Base-by-base conservation (phyloP, 2,888 invertebrate genomes). In the Ligdia adustata region DNA sequence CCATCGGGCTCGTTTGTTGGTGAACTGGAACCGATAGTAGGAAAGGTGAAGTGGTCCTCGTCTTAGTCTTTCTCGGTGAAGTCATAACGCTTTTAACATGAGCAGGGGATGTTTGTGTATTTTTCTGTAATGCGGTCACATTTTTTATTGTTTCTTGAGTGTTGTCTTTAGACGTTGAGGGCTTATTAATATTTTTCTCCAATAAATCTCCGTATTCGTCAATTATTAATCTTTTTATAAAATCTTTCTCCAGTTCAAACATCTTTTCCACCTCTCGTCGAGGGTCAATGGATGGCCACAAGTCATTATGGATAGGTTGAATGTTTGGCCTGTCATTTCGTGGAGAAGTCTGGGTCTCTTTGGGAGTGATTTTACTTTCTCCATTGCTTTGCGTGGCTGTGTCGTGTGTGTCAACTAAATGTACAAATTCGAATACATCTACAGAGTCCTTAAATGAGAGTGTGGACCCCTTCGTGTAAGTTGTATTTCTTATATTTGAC, bases 291-390 rank as follows among this genome's bases (percentile, higher is more conserved):
- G 76, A 60, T 6, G 84, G 69, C 85, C 86, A 83, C 11, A 88
- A 58, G 44, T 87, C 80, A 42, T 89, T 89, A 42, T 79, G 82
- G 50, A 87, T 88, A 1, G 85, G 81, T 54, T 82, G 75, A 43
- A 83, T 62, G 41, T 62, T 75, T 13, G 55, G 26, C 41, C 26
- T 72, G 9, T 79, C 81, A 42, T 60, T 69, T 55, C 69, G 72
- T 0, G 90, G 86, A 5, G 89, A 83, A 1, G 90, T 90, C 61
- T 90, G 90, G 1, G 89, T 89, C 69, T 87, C 84, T 69, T 88
- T 89, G 12, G 75, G 73, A n/a, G 72, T 69, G 60, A 82, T 80
- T 66, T 75, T 81, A 35, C 71, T 67, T 1, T 57, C 58, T 1
- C 64, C 53, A 54, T 72, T 72, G 52, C 86, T 91, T 71, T 91